These are phyloP conservation scores for Cryptocheilus praepositus DNA, from an alignment of 2,888 invertebrate genomes.

Conservation along the genomic window DNA sequence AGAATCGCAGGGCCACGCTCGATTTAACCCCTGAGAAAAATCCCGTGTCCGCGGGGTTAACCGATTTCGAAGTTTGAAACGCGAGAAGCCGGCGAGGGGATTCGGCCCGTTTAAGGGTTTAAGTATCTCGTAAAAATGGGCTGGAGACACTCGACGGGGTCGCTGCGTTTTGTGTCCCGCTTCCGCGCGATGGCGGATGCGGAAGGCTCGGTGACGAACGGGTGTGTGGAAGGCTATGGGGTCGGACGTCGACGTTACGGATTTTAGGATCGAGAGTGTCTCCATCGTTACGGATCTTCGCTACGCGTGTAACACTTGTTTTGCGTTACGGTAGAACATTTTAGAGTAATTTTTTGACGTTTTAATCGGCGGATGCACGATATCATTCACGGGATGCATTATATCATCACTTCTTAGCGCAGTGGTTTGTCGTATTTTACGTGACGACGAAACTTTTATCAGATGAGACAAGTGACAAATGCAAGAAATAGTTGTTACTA, in stretches of 20 bases:
- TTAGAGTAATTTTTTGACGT: conserved; percentile 19
- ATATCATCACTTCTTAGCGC: too few relatives aligned
- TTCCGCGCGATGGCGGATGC: too few relatives aligned
- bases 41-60: conserved; percentile 67
- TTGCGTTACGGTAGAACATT: too few relatives aligned
- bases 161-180: too few relatives aligned
- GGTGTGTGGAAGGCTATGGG: too few relatives aligned
- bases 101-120: conserved; percentile 70
- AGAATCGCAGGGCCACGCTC: conserved; percentile 64
- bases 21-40: conserved; percentile 75
- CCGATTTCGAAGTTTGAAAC: conserved; percentile 72
- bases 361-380: not conserved
- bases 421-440: too few relatives aligned
- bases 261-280: conserved; percentile 8
- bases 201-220: too few relatives aligned
- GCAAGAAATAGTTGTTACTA: too few relatives aligned
- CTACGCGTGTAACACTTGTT: not conserved
- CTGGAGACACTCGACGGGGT: conserved; percentile 31
- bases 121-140: conserved; percentile 74
- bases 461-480: too few relatives aligned
- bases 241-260: conserved; percentile 50
- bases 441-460: too few relatives aligned
- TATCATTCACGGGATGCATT: too few relatives aligned
- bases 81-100: conserved; percentile 56
- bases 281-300: conserved; percentile 18